Evolutionary conservation across 2,888 invertebrate genomes (phyloP).

Genomic region (Andrena fulva): DNA sequence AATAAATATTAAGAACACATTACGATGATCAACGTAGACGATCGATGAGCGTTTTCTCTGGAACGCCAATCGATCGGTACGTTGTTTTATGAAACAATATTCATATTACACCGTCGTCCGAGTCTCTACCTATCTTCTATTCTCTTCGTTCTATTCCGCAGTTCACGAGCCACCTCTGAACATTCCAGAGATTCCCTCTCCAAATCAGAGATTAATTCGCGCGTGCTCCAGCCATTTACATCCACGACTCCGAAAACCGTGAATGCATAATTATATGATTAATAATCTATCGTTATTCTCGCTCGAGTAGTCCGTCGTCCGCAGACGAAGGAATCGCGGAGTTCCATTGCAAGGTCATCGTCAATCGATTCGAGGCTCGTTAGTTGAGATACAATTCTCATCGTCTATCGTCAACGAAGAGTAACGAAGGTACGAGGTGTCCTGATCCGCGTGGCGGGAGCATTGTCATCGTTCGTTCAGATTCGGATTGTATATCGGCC

Average conservation of each 20-base stretch:
- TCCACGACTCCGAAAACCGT: too few species aligned
- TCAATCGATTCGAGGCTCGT: neutral
- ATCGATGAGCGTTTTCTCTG: neutral
- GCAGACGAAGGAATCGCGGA: neutral
- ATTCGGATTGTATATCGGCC: constrained; percentile 64
- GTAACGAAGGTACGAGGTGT: constrained; percentile 53
- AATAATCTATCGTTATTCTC: neutral
- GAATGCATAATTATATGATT: too few species aligned
- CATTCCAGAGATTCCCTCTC: neutral
- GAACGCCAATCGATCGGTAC: neutral
- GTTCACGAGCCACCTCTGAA: neutral
- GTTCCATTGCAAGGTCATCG: neutral
- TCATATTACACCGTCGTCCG: neutral
- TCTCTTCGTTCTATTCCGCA: neutral
- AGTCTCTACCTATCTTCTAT: neutral
- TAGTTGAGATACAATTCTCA: constrained; percentile 4
- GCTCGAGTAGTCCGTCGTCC: neutral
- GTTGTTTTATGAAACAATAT: neutral
- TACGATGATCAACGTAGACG: constrained; percentile 18
- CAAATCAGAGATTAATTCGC: constrained; percentile 26
- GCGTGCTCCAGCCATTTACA: neutral
- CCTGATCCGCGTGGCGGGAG: neutral
- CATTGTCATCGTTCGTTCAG: constrained; percentile 67
- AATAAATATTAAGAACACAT: constrained; percentile 51
- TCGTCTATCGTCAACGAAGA: constrained; percentile 51